phyloP scores from a whole-genome alignment of 1,140 invertebrate species.

The Polypedilum pembai region DNA sequence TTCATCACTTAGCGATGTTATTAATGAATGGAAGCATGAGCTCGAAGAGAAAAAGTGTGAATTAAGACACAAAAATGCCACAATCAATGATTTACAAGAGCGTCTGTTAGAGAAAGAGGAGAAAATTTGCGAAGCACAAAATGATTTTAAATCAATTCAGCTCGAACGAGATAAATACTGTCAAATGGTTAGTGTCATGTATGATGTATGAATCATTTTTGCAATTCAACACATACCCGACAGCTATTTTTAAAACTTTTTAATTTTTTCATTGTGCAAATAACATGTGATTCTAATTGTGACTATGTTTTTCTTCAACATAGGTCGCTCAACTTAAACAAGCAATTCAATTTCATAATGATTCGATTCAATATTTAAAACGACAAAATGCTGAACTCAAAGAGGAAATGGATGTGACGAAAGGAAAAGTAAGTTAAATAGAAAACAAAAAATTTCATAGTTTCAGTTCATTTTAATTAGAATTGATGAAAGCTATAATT shows the following conservation, averaged over 20 bases:
- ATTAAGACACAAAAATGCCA: background rate
- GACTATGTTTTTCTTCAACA: background rate
- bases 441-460: background rate
- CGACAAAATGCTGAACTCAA: background rate
- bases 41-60: background rate
- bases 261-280: background rate
- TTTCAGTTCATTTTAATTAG: no score
- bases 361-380: constrained; percentile 12
- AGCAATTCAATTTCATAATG: background rate
- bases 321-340: constrained; percentile 18
- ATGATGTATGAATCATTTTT: background rate
- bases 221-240: background rate
- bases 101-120: background rate
- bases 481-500: no score
- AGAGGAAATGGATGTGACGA: background rate
- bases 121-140: background rate
- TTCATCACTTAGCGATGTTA: constrained; percentile 21
- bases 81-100: background rate
- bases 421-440: background rate
- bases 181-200: constrained; percentile 10
- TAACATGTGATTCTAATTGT: no score
- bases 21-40: constrained; percentile 13
- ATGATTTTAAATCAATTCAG: background rate
- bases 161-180: constrained; percentile 17
- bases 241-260: background rate